Evolutionary conservation across 2,113 vertebrate genomes (phyloP).

Genomic region (Erinaceus europaeus): DNA sequence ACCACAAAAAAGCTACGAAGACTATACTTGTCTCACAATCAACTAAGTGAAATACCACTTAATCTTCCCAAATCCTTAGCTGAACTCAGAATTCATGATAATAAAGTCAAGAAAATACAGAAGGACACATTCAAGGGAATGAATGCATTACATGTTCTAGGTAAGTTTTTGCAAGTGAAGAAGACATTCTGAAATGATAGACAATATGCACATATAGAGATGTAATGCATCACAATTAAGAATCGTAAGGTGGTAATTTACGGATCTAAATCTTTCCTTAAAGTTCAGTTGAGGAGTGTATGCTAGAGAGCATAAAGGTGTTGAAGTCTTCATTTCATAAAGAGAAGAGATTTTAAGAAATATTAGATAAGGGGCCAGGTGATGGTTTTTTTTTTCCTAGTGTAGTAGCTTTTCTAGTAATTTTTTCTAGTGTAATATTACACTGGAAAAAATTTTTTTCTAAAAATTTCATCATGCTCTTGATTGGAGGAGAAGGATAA

Average conservation of each 20-base stretch:
- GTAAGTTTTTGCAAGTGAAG: conserved; percentile 79
- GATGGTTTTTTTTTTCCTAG: neutral
- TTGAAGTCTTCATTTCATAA: neutral
- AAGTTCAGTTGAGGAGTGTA: conserved; percentile 20
- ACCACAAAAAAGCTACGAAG: conserved; percentile 88
- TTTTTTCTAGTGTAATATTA: too few species aligned
- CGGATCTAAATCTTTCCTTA: neutral
- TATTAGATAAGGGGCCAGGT: neutral
- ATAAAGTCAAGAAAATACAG: conserved; percentile 92
- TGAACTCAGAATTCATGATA: conserved; percentile 95
- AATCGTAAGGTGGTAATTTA: conserved; percentile 17
- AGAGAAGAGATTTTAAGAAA: neutral
- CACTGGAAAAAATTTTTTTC: too few species aligned
- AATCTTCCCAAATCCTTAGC: conserved; percentile 92
- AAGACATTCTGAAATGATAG: conserved; percentile 31
- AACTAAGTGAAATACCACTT: conserved; percentile 91
- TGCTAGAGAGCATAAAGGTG: neutral
- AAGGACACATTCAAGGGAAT: conserved; percentile 93
- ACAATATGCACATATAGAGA: neutral
- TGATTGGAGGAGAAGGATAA: neutral
- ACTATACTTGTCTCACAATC: conserved; percentile 95
- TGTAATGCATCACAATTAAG: neutral
- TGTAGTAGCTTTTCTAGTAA: conserved; percentile 18
- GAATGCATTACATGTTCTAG: conserved; percentile 93
- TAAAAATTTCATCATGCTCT: conserved; percentile 12